Evolutionary conservation across 1,140 invertebrate species (phyloP).

Genomic region (Pararge aegeria): DNA sequence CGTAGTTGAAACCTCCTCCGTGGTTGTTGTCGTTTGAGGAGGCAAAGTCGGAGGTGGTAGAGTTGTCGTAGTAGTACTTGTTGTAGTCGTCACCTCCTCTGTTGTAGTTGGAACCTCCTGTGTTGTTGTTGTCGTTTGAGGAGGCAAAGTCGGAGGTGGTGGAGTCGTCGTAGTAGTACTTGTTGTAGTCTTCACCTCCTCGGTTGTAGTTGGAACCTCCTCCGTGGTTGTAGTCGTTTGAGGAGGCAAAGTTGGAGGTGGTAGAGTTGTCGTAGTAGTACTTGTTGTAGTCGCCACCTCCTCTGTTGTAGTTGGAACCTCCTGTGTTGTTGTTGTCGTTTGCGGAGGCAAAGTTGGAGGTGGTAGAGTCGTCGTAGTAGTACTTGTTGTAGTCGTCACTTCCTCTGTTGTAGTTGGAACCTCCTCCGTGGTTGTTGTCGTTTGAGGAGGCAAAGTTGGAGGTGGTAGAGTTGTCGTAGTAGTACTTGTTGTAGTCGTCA

Average conservation of each 20-base stretch:
- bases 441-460: no score
- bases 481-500: no score
- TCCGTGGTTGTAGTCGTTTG: neutral
- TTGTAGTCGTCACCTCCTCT: neutral
- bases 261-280: constrained; percentile 3
- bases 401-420: no score
- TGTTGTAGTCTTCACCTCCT: neutral
- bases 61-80: constrained; percentile 13
- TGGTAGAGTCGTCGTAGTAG: no score
- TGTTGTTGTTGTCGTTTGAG: neutral
- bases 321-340: constrained; percentile 7
- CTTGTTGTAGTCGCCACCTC: neutral
- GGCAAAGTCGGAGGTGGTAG: neutral
- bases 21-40: neutral
- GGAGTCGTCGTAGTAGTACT: neutral
- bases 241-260: neutral
- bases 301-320: constrained; percentile 17
- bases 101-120: neutral
- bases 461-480: no score
- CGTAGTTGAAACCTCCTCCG: neutral
- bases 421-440: no score
- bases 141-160: neutral
- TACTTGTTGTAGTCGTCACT: no score
- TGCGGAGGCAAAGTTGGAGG: no score
- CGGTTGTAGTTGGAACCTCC: neutral